These are phyloP conservation scores for Neopipo cinnamomea DNA, from an alignment of 2,113 vertebrate species.

Conservation along the genomic window DNA sequence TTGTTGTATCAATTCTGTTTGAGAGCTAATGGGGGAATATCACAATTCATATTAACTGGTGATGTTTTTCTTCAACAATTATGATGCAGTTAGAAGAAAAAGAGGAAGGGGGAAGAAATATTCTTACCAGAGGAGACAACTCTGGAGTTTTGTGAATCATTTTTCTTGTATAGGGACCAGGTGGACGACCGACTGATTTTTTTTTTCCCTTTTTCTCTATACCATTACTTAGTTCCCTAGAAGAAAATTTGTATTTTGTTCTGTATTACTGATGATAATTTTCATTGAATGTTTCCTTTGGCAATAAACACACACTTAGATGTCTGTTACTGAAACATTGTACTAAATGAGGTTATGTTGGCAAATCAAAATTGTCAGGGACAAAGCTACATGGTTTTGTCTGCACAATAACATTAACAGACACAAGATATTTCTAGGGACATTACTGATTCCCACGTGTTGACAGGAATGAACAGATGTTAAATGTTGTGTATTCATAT, in stretches of 20 bases:
- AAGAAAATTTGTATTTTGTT: slow-evolving; percentile 58
- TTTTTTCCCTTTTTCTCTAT: slow-evolving; percentile 89
- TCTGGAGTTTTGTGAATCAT: slow-evolving; percentile 80
- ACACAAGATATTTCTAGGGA: background rate
- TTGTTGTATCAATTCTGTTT: background rate
- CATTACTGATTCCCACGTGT: background rate
- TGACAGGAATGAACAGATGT: background rate
- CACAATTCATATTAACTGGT: background rate
- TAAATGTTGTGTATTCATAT: background rate
- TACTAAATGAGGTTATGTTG: background rate
- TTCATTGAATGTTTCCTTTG: background rate
- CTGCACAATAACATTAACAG: background rate
- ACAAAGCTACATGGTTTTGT: background rate
- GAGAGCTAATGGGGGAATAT: background rate
- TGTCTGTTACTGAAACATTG: background rate
- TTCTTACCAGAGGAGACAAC: slow-evolving; percentile 75
- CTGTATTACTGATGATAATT: background rate
- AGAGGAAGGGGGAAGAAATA: background rate
- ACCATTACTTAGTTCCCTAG: slow-evolving; percentile 86
- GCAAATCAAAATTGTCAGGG: background rate
- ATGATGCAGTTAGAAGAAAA: background rate
- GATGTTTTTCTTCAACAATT: slow-evolving; percentile 4
- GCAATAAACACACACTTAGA: background rate
- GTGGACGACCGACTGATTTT: slow-evolving; percentile 84
- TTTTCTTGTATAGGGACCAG: slow-evolving; percentile 85